A percentile compares a stretch with the other conserved stretches of the same genome.
Evolutionary conservation across 2,797 vertebrate genomes (phyloP).

Genomic region (Malacoctenus gilli): DNA sequence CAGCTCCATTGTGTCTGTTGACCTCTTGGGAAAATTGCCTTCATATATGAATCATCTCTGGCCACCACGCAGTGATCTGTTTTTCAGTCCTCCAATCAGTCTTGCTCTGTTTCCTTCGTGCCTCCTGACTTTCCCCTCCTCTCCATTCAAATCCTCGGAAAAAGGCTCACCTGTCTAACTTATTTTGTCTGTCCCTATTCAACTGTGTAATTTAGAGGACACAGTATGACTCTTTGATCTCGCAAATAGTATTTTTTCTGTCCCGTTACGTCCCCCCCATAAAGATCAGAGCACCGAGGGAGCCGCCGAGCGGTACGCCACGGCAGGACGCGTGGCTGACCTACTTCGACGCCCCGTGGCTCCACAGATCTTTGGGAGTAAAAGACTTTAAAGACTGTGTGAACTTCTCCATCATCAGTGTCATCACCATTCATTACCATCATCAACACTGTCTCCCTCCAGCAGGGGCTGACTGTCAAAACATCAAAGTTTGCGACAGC

Average conservation of each 20-base stretch:
- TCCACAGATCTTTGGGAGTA: conserved; percentile 34
- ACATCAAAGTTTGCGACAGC: conserved; percentile 58
- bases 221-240: conserved; percentile 15
- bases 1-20: no score
- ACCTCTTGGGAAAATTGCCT: no score
- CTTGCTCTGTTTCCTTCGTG: no score
- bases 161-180: conserved; percentile 1
- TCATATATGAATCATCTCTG: no score
- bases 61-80: no score
- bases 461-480: conserved; percentile 63
- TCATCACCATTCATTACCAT: conserved; percentile 60
- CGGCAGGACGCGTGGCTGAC: conserved; percentile 18
- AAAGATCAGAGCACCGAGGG: conserved; percentile 26
- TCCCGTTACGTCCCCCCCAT: conserved; percentile 2
- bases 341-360: conserved; percentile 23
- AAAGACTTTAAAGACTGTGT: conserved; percentile 35
- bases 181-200: not conserved
- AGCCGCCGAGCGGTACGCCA: conserved; percentile 11
- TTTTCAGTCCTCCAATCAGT: no score
- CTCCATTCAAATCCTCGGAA: conserved; percentile 4
- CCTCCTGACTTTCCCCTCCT: no score
- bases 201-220: not conserved
- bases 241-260: not conserved
- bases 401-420: conserved; percentile 55
- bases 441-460: conserved; percentile 49